Percentiles rank a stretch among this genome's conserved stretches.
Evolutionary conservation across 2,113 vertebrate species (phyloP).

Genomic region (Colinus virginianus): DNA sequence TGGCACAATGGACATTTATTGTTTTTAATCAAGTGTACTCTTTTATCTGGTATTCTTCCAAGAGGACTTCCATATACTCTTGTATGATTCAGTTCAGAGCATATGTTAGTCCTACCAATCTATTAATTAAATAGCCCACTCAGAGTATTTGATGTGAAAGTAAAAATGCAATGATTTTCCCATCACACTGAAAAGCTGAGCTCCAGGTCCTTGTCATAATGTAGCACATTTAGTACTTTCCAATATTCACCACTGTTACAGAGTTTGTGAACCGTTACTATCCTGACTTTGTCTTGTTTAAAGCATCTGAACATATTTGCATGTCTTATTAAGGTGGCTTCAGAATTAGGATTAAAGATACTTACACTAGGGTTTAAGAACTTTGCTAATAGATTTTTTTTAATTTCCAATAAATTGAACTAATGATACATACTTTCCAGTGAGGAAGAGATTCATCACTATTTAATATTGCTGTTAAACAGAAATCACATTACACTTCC

Average conservation of each 20-base stretch:
- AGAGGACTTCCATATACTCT: background rate
- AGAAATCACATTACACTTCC: background rate
- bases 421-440: background rate
- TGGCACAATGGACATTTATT: background rate
- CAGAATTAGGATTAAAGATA: background rate
- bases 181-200: background rate
- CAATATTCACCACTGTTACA: background rate
- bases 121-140: conserved; percentile 11
- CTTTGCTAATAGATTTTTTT: background rate
- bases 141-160: background rate
- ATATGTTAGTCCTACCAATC: conserved; percentile 6
- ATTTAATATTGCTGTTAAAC: background rate
- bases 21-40: conserved; percentile 10
- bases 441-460: background rate
- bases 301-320: background rate
- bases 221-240: accelerated
- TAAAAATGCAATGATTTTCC: background rate
- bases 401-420: background rate
- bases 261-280: background rate
- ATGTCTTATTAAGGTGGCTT: background rate
- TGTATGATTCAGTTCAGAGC: background rate
- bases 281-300: background rate
- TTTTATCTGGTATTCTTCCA: conserved; percentile 25
- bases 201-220: background rate
- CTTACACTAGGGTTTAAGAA: background rate